Conservation (phyloP, 2,888 invertebrate genomes). For the Unio pictorum region DNA sequence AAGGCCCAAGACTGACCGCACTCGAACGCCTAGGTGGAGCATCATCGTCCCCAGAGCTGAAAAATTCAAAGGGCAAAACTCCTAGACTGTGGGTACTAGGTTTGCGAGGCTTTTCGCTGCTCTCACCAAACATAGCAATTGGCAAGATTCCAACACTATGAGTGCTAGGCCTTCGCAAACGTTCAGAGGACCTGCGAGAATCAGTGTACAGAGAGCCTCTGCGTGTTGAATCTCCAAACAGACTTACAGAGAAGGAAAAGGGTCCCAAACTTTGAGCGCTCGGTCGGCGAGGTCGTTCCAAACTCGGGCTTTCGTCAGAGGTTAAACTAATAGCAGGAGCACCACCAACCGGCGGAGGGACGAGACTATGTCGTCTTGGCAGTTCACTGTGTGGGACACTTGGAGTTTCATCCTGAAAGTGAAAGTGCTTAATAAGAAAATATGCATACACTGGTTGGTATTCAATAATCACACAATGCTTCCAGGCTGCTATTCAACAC, state of each 20-base stretch:
- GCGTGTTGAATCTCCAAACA: conserved; percentile 43
- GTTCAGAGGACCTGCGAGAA: conserved; percentile 35
- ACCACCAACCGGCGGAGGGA: conserved; percentile 50
- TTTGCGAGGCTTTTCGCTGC: conserved; percentile 55
- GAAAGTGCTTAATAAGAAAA: too few relatives aligned
- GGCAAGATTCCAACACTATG: conserved; percentile 62
- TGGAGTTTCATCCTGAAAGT: conserved; percentile 1
- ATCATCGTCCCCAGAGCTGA: conserved; percentile 46
- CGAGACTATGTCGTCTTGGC: conserved; percentile 52
- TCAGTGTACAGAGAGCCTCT: conserved; percentile 34
- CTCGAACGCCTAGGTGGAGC: conserved; percentile 48
- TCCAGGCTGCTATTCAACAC: too few relatives aligned
- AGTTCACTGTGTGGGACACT: conserved; percentile 12
- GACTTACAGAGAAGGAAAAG: conserved; percentile 63
- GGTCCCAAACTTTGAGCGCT: conserved; percentile 70
- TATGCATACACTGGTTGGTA: too few relatives aligned
- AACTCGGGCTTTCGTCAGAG: conserved; percentile 51
- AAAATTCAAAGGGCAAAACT: conserved; percentile 48
- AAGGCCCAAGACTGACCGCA: conserved; percentile 61
- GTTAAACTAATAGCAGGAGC: conserved; percentile 58
- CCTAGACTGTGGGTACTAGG: conserved; percentile 66
- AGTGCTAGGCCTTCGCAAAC: conserved; percentile 52
- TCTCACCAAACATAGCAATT: conserved; percentile 61
- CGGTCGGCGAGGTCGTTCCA: conserved; percentile 59
- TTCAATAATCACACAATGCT: too few relatives aligned